Evolutionary conservation across 2,113 vertebrate species (phyloP).

Genomic region (Tylochromis polylepis): DNA sequence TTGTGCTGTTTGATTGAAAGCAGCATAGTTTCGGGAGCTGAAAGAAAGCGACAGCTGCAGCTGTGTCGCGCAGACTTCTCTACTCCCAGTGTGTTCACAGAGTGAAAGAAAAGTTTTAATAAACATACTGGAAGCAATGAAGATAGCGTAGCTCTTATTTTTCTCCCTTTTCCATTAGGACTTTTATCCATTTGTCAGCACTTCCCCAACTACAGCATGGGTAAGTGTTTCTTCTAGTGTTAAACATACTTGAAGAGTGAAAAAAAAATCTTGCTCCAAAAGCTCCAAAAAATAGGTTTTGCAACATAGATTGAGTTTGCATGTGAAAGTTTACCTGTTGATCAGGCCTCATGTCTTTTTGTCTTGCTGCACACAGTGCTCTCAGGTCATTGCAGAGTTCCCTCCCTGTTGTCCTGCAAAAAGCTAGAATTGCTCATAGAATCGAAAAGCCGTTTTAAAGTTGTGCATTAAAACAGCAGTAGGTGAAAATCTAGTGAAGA

Average conservation of each 20-base stretch:
- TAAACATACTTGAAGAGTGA: not conserved
- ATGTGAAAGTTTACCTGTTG: not conserved
- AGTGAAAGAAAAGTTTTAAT: constrained; percentile 43
- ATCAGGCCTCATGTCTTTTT: not conserved
- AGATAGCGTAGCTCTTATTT: not conserved
- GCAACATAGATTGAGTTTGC: not conserved
- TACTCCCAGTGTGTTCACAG: constrained; percentile 4
- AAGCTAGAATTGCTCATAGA: not conserved
- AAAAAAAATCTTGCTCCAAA: not conserved
- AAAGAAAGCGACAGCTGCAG: constrained; percentile 28
- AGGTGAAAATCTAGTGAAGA: not conserved
- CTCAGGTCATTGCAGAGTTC: not conserved
- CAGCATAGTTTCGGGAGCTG: constrained; percentile 37
- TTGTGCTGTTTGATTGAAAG: constrained; percentile 55
- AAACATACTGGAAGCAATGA: constrained; percentile 39
- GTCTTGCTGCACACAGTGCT: not conserved
- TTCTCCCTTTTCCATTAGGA: not conserved
- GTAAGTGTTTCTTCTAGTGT: not conserved
- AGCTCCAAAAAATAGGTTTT: not conserved
- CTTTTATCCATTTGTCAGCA: constrained; percentile 23
- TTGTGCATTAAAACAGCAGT: not conserved
- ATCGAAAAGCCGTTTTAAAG: not conserved
- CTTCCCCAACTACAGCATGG: not conserved
- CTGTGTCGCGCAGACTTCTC: constrained; percentile 17
- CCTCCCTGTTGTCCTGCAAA: not conserved